Evolutionary conservation across 2,888 invertebrate genomes (phyloP).

Genomic region (Diarsia dahlii): DNA sequence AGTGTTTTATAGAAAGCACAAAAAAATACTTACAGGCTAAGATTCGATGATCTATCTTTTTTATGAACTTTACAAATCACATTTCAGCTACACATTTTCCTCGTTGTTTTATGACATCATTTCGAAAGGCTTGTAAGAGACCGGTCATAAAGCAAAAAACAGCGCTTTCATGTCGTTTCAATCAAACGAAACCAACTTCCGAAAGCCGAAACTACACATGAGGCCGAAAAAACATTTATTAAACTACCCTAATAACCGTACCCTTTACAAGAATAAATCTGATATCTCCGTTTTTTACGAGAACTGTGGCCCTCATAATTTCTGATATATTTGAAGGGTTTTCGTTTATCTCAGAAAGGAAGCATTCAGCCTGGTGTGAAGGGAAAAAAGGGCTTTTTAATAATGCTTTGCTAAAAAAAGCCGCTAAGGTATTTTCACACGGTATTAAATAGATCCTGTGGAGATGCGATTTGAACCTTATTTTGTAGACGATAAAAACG

Average conservation of each 20-base stretch:
- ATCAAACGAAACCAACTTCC: neutral
- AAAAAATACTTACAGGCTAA: neutral
- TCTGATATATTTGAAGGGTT: conserved; percentile 38
- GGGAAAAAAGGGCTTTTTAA: conserved; percentile 36
- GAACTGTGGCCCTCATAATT: conserved; percentile 40
- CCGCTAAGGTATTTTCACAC: conserved; percentile 21
- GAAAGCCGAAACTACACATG: conserved; percentile 28
- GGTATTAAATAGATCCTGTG: conserved; percentile 16
- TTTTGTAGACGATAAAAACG: conserved; percentile 6
- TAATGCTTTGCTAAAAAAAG: conserved; percentile 28
- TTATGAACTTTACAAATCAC: neutral
- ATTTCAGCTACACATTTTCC: too few species aligned
- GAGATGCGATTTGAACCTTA: conserved; percentile 15
- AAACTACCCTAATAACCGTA: conserved; percentile 35
- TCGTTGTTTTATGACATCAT: neutral
- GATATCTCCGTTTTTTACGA: conserved; percentile 44
- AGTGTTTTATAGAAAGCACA: neutral
- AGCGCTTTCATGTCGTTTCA: neutral
- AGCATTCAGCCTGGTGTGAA: conserved; percentile 27
- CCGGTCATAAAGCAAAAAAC: neutral
- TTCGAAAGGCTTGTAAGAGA: neutral
- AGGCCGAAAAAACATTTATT: conserved; percentile 35
- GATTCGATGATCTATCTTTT: neutral
- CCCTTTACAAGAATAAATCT: conserved; percentile 57
- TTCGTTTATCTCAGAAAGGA: conserved; percentile 47